Base-by-base conservation (phyloP, 2,113 vertebrate genomes). In the Semicossyphus pulcher region DNA sequence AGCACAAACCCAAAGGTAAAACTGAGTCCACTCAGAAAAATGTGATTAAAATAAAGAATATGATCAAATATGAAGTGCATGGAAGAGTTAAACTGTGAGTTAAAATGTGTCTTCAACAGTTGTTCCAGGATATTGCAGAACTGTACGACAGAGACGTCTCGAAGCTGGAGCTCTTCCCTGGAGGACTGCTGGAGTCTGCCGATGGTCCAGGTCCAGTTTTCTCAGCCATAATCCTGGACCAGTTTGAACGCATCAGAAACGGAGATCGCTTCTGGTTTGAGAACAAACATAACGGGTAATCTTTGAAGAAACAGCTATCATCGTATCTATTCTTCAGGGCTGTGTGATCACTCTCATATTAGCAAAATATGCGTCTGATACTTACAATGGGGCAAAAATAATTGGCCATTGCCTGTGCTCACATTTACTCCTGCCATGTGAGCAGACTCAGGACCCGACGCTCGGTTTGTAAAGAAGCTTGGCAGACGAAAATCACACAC, bases 261-360 rank as follows among this genome's bases (percentile, higher is more conserved):
- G 94, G 96, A 0, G 98, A 99, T 76, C 96, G 98, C 10, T 99
- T 97, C 87, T 99, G 98, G 98, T 99, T 99, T 0, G 97, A 99
- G 91, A 99, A 99, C 71, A 93, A 78, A 45, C 93, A 89, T 72
- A 99, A 98, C 6, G 93, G 95, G 98, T 99, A 93, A 67, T 48
- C 31, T 41, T n/a, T 18, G 20, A 12, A 36, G 26, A 60, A 21
- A 62, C 20, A 21, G 1, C 5, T 21, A 2, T 21, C 14, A 36
- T 3, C 7, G 7, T n/a, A 4, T 54, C 12, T 37, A n/a, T 56
- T 14, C 2, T 44, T 10, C 21, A 44, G 26, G 4, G 10, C 10
- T 29, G 39, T 18, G n/a, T 36, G 10, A 52, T 41, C 26, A 1
- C 64, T 59, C 16, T 60, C 21, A 39, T n/a, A n/a, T n/a, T n/a